Base-by-base conservation (phyloP, 1,140 invertebrate species). In the Sitobion miscanthi region DNA sequence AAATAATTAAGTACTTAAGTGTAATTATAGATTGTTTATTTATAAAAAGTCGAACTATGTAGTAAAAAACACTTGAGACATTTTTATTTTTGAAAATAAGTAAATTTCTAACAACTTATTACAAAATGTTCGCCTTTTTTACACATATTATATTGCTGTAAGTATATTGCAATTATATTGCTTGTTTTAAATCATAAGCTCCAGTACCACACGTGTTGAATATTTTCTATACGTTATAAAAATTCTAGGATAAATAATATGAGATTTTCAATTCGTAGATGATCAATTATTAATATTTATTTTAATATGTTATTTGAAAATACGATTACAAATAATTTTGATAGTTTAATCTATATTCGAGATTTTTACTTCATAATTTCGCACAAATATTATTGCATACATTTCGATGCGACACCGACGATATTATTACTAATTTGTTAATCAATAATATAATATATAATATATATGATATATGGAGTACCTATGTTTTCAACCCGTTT, bases 11-110 rank as follows among this genome's bases (percentile, higher is more conserved):
- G 35, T 83, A 90, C 25, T 42, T 47, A 90, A 69, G 21, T 90
- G 38, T 90, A 62, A 90, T 90, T 90, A 90, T 90, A 90, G 89
- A 90, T 69, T 69, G 54, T 69, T 90, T 69, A 89, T 90, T 90
- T 90, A 57, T 90, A 90, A 0, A 90, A 57, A 62, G 88, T 90
- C 30, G 45, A 90, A n/a, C 57, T 45, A 90, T 62, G 42, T 21
- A 69, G 11, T 35, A 45, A 90, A n/a, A 82, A 83, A 45, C 30
- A 90, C 57, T 57, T 69, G n/a, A 45, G 42, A 62, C 6, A 30
- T 90, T 90, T 89, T 42, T n/a, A 62, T 90, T 90, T 90, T 69
- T 69, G 57, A 69, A 45, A 90, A 90, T 49, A 25, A 45, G 54
- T 90, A 90, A 69, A 90, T 90, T 62, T n/a, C 2, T 8, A 38